Percentiles rank a stretch among this genome's conserved stretches.
phyloP scores from a whole-genome alignment of 2,888 invertebrate species.

The Sminthurinus aureus region DNA sequence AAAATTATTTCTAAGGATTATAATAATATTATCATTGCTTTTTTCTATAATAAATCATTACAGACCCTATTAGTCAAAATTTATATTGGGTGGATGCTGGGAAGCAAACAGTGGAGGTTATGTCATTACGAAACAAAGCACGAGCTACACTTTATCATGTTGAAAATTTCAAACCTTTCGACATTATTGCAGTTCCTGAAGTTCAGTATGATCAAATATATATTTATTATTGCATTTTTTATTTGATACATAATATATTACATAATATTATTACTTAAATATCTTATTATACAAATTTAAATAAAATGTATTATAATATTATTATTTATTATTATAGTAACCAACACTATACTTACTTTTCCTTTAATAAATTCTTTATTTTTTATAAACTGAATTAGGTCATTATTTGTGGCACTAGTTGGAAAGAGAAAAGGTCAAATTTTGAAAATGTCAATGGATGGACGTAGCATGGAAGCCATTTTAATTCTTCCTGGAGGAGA shows the following conservation, averaged over 20 bases:
- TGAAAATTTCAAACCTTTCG: constrained; percentile 67
- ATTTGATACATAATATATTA: no score
- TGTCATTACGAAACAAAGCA: constrained; percentile 70
- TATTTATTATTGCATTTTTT: neutral
- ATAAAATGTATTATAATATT: no score
- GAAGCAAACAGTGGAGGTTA: constrained; percentile 71
- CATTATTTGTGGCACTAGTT: constrained; percentile 70
- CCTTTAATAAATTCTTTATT: no score
- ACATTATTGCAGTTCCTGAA: constrained; percentile 74
- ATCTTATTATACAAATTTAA: no score
- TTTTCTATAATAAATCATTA: constrained; percentile 59
- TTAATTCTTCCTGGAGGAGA: constrained; percentile 67
- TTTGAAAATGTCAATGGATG: constrained; percentile 75
- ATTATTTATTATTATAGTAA: no score
- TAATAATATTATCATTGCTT: neutral
- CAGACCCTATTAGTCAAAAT: constrained; percentile 76
- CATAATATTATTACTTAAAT: no score
- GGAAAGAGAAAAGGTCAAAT: constrained; percentile 63
- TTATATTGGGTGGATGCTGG: constrained; percentile 77
- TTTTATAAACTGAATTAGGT: constrained; percentile 63
- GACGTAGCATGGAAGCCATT: constrained; percentile 66
- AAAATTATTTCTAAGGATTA: neutral
- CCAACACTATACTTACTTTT: no score
- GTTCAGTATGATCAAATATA: constrained; percentile 67
- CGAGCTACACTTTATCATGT: constrained; percentile 72